Evolutionary conservation across 1,140 invertebrate genomes (phyloP).

Genomic region (Coelopa frigida): DNA sequence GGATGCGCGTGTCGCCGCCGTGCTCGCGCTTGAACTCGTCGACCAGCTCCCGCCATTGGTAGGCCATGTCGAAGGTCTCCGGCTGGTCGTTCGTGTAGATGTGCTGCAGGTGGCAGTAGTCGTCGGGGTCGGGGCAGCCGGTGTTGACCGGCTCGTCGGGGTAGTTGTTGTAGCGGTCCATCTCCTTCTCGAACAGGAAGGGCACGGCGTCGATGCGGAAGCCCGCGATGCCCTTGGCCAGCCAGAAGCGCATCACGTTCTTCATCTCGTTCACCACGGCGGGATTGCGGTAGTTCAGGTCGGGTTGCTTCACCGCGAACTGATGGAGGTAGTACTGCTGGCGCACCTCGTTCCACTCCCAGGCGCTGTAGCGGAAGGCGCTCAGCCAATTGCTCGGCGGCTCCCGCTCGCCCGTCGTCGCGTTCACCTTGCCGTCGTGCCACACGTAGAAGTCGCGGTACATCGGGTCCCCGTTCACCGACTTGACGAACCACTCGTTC

Average conservation of each 20-base stretch:
- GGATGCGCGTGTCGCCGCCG: conserved; percentile 46
- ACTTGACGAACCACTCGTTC: conserved; percentile 66
- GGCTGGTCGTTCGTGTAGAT: conserved; percentile 56
- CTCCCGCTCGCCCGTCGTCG: conserved; percentile 30
- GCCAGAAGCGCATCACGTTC: conserved; percentile 61
- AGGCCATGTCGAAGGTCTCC: conserved; percentile 54
- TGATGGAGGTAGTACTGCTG: conserved; percentile 57
- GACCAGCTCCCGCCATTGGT: conserved; percentile 53
- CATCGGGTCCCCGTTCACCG: conserved; percentile 46
- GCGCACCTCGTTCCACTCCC: conserved; percentile 49
- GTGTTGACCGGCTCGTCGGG: conserved; percentile 51
- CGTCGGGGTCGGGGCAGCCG: conserved; percentile 35
- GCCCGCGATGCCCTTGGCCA: conserved; percentile 63
- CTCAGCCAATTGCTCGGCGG: conserved; percentile 54
- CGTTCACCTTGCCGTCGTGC: conserved; percentile 47
- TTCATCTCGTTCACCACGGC: conserved; percentile 52
- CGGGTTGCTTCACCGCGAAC: conserved; percentile 57
- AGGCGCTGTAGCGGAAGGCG: conserved; percentile 45
- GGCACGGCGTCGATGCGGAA: conserved; percentile 60
- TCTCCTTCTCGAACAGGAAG: conserved; percentile 51
- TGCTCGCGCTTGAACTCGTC: conserved; percentile 49
- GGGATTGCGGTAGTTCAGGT: conserved; percentile 61
- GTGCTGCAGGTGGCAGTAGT: conserved; percentile 54
- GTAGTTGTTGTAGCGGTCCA: conserved; percentile 47
- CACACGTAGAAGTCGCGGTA: conserved; percentile 71